Base-by-base conservation (phyloP, 2,113 vertebrate genomes). In the Drymodes brunneopygia region DNA sequence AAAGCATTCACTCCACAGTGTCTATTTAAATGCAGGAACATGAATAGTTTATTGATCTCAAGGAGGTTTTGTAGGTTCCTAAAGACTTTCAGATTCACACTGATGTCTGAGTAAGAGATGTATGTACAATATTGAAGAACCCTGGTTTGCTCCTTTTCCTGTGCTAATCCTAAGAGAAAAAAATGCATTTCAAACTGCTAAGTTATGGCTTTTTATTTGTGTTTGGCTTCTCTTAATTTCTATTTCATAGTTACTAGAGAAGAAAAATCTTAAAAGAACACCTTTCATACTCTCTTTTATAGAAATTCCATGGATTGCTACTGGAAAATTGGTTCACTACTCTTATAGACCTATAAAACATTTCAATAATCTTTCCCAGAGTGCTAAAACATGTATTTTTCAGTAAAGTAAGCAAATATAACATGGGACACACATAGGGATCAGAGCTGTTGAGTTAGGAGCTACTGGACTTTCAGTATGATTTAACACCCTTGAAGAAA, bases 321-420 rank as follows among this genome's bases (percentile, higher is more conserved):
- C 65, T 87, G 57, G 57, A 94, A 95, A 92, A 92, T 73, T 69
- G 17, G 18, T 91, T 91, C 31, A 28, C 17, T 81, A 17, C 57
- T 47, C 45, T 94, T 89, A 54, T 2, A 91, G 73, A 81, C 28
- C 22, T 67, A 81, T 72, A 94, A 95, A 92, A 89, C 15, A 7
- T 89, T 75, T 57, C 82, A 71, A 36, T 50, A 92, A 67, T 44
- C 28, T 65, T 91, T 84, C 56, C 61, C 61, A 74, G 77, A 89
- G 65, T 57, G 15, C 31, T 74, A 79, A 91, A 89, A 44, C 21
- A 65, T 53, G 2, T 21, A 65, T 81, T 94, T 94, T 92, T 75
- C 44, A 65, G 70, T 69, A 91, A 95, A 94, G 20, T 54, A 91
- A 87, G 53, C 17, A 92, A 79, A 95, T 85, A 86, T 53, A 90